Evolutionary conservation across 2,888 invertebrate genomes (phyloP).

Genomic region (Synergus laeviventris): DNA sequence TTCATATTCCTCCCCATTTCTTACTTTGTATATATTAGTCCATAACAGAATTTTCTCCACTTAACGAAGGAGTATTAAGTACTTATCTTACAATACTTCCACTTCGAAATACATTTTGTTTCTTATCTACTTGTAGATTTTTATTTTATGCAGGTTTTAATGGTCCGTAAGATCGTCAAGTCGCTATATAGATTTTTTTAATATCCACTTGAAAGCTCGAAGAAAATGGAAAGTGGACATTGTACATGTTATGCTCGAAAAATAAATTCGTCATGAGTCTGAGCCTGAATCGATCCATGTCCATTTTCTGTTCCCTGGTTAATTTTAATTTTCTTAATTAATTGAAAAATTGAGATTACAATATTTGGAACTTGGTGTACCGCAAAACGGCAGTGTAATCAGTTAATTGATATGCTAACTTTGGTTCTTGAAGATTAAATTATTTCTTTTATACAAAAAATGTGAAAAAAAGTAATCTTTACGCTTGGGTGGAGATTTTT

Average conservation of each 20-base stretch:
- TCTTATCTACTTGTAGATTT: slow-evolving; percentile 40
- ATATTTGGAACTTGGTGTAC: background rate
- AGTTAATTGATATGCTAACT: slow-evolving; percentile 11
- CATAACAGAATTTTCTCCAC: slow-evolving; percentile 22
- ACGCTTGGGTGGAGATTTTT: background rate
- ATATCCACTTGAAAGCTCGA: slow-evolving; percentile 33
- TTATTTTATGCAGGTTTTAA: slow-evolving; percentile 26
- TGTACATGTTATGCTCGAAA: slow-evolving; percentile 29
- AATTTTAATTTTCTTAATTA: background rate
- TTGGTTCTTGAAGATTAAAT: slow-evolving; percentile 26
- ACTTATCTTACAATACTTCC: slow-evolving; percentile 40
- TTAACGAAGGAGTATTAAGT: slow-evolving; percentile 37
- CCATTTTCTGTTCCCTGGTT: background rate
- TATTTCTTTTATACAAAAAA: background rate
- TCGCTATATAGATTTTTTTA: slow-evolving; percentile 20
- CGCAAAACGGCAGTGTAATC: slow-evolving; percentile 14
- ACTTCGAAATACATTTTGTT: slow-evolving; percentile 33
- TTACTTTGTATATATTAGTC: slow-evolving; percentile 50
- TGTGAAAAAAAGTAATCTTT: background rate
- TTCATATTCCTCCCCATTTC: slow-evolving; percentile 43
- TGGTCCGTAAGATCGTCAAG: slow-evolving; percentile 39
- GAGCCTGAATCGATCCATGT: slow-evolving; percentile 22
- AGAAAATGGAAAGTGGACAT: slow-evolving; percentile 25
- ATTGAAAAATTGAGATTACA: background rate
- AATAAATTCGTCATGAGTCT: slow-evolving; percentile 14